A percentile compares a stretch with the other conserved stretches of the same genome.
These are phyloP conservation scores for Drosophila setosimentum DNA, from an alignment of 2,888 invertebrate species.

Conservation along the genomic window DNA sequence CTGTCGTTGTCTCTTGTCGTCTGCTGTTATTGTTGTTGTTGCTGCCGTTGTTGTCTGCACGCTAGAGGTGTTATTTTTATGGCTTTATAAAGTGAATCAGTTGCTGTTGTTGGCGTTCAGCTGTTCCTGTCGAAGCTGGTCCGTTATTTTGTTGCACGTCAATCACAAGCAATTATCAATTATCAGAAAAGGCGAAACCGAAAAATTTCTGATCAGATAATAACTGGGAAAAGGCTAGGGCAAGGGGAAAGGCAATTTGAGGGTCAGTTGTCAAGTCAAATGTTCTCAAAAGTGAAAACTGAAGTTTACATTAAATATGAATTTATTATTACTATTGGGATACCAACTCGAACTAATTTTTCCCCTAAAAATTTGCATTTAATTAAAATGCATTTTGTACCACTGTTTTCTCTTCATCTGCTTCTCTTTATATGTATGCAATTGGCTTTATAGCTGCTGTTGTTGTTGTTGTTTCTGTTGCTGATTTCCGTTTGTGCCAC, in stretches of 20 bases:
- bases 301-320: neutral
- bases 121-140: constrained; percentile 21
- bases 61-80: constrained; percentile 75
- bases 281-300: constrained; percentile 6
- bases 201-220: constrained; percentile 12
- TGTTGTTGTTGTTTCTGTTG: constrained; percentile 26
- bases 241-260: neutral
- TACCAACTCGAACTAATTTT: too few relatives aligned
- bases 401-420: constrained; percentile 2
- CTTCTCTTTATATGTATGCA: constrained; percentile 1
- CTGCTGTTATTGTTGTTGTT: constrained; percentile 21
- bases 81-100: constrained; percentile 74
- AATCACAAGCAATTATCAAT: constrained; percentile 51
- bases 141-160: constrained; percentile 60
- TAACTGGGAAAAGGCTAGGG: neutral
- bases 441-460: constrained; percentile 6
- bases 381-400: constrained; percentile 1
- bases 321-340: too few relatives aligned
- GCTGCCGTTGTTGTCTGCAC: constrained; percentile 33
- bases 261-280: neutral
- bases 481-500: constrained; percentile 71
- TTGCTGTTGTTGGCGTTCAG: constrained; percentile 15
- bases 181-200: constrained; percentile 19
- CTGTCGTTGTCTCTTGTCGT: constrained; percentile 10
- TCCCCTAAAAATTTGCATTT: neutral